These are phyloP conservation scores for Dinomys branickii DNA, from an alignment of 2,113 vertebrate genomes.

Conservation along the genomic window DNA sequence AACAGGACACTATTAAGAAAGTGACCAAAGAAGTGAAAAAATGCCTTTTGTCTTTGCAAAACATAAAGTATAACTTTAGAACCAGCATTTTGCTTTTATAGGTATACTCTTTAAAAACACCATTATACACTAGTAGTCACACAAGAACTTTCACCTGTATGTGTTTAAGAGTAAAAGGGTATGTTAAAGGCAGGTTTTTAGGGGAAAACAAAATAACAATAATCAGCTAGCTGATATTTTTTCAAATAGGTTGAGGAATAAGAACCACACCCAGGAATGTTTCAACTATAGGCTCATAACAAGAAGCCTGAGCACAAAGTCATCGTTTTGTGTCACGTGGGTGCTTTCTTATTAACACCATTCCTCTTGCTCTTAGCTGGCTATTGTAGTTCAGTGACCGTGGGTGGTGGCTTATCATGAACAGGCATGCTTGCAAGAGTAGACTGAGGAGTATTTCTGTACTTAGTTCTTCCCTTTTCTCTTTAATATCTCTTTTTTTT, in stretches of 20 bases:
- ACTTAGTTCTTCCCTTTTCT: neutral
- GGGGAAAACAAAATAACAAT: neutral
- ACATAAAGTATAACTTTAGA: neutral
- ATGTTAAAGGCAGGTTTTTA: neutral
- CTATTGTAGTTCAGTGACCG: neutral
- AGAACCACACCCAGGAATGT: neutral
- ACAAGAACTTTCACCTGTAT: neutral
- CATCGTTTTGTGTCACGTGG: neutral
- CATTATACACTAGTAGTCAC: neutral
- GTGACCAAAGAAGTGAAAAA: slow-evolving; percentile 58
- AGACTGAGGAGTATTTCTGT: neutral
- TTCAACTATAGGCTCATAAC: neutral
- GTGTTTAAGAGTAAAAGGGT: neutral
- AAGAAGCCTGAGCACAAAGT: neutral
- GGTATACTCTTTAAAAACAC: neutral
- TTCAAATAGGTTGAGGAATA: neutral
- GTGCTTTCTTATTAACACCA: neutral
- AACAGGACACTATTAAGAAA: neutral
- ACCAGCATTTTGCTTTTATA: neutral
- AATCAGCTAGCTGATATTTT: neutral
- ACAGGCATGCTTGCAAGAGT: neutral
- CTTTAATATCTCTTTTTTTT: neutral
- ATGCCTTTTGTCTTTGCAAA: slow-evolving; percentile 31
- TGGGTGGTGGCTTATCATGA: neutral
- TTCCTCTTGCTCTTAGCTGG: neutral